Base-by-base conservation (phyloP, 2,888 invertebrate species). In the Stramonita haemastoma region DNA sequence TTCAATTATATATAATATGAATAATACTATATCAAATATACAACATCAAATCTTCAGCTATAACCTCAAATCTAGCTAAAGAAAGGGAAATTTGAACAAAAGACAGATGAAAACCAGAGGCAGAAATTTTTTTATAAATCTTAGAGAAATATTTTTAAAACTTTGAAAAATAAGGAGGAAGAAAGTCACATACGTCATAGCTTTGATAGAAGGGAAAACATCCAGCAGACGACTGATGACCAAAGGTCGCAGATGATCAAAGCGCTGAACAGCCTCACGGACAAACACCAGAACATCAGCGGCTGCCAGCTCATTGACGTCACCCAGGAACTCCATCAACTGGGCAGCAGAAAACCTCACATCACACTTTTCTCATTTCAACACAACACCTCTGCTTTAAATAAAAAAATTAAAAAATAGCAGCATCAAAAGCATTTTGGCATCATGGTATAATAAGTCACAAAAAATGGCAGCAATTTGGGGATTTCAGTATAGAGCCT, bases 241-340 rank as follows among this genome's bases (percentile, higher is more conserved):
- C 0, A 98, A 97, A 0, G 97, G 91, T 86, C 94, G 89, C 29
- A 99, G 97, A 92, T 97, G 97, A 57, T 98, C 97, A 96, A 98
- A 98, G 95, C 98, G 97, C 95, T 99, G 98, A 93, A 99, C 98
- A n/a, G 99, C 99, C 96, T 99, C 98, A 46, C 99, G 97, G 87
- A 99, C 97, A 96, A 99, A 99, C 90, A 98, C 97, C 91, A 99
- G 97, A 26, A 99, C 99, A 96, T 99, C 99, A 0, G 97, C 97
- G 0, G 99, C 99, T 46, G 99, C 99, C 89, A 95, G 93, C 91
- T 96, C 95, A 91, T 95, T 95, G 91, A 93, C 94, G 92, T 96
- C 96, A 34, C 96, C 96, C 60, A 99, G 96, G 96, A 99, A 98
- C 96, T 99, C 99, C 94, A 98, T 97, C 93, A 99, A 94, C 96